Evolutionary conservation across 2,113 vertebrate species (phyloP).

Genomic region (Copsychus sechellarum): DNA sequence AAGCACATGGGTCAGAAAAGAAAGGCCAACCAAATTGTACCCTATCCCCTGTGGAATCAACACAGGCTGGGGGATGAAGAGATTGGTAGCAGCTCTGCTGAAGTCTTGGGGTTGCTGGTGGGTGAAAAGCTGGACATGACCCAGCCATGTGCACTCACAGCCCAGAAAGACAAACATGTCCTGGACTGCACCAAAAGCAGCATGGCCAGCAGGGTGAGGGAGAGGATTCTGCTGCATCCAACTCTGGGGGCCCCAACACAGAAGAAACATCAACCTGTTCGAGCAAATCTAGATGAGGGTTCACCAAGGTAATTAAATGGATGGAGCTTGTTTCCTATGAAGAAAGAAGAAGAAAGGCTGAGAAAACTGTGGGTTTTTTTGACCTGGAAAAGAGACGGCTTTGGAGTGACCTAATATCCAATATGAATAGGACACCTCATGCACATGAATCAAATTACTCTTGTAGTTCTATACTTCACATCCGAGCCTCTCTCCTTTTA

Average conservation of each 20-base stretch:
- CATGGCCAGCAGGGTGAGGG: rapidly evolving
- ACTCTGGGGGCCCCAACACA: neutral
- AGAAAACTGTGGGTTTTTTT: neutral
- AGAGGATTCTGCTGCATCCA: neutral
- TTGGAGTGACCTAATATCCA: neutral
- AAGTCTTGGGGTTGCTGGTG: rapidly evolving
- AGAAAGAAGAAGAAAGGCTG: neutral
- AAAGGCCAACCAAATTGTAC: neutral
- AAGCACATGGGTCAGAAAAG: neutral
- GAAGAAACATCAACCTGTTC: rapidly evolving
- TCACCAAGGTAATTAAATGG: neutral
- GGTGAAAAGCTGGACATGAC: neutral
- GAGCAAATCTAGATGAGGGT: no score
- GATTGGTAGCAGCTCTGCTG: neutral
- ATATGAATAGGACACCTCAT: neutral
- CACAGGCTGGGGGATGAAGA: neutral
- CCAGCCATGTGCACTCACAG: neutral
- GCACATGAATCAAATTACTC: neutral
- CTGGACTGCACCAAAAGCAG: neutral
- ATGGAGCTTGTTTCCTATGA: neutral
- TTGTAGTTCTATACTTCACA: neutral
- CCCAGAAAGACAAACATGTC: neutral
- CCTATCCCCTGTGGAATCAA: no score
- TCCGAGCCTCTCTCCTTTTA: neutral
- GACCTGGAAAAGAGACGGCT: neutral